Evolutionary conservation across 2,113 vertebrate genomes (phyloP), one percentile per base, ranked within the genome.

Genomic region (Salminus brasiliensis): DNA sequence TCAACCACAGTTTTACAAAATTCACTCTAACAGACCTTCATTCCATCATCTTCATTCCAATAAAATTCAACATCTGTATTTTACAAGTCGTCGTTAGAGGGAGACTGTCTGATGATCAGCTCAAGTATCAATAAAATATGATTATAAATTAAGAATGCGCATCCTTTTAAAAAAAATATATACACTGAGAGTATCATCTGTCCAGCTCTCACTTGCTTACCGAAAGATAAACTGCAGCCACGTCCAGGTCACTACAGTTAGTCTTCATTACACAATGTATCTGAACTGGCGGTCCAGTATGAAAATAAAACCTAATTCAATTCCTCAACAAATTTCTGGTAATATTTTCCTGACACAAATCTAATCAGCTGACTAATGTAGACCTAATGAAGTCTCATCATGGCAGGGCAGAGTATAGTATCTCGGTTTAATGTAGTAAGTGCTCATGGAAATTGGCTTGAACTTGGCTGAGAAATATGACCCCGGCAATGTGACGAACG

Each of bases 291-390:
- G 86, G 79, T 57, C 79, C 83, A 77, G 88, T 91, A 87, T 85
- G 53, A 85, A 88, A 87, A 84, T 87, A 77, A 49, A 86, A 90
- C 84, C 79, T 91, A 93, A 95, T 94, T 91, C 84, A 92, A 95
- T 95, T 94, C 91, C 88, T 79, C 80, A 60, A 4, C 36, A 85
- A 86, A 90, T 88, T 85, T 83, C 86, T 72, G 83, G 85, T 83
- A 18, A 87, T 90, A 88, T 87, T 85, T 89, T 85, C 88, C 90
- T 86, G 84, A 89, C 88, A 85, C 86, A 0, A 84, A 81, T 86
- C 89, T 88, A 87, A 90, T 84, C 81, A 79, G 72, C 63, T 72
- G 75, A 81, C 72, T 86, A 76, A 81, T 85, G 83, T 68, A 74
- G 15, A 59, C 78, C 76, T 79, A 86, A 85, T 84, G 74, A 85